Conservation (phyloP, 1,140 invertebrate species). For the Coptotermes formosanus region DNA sequence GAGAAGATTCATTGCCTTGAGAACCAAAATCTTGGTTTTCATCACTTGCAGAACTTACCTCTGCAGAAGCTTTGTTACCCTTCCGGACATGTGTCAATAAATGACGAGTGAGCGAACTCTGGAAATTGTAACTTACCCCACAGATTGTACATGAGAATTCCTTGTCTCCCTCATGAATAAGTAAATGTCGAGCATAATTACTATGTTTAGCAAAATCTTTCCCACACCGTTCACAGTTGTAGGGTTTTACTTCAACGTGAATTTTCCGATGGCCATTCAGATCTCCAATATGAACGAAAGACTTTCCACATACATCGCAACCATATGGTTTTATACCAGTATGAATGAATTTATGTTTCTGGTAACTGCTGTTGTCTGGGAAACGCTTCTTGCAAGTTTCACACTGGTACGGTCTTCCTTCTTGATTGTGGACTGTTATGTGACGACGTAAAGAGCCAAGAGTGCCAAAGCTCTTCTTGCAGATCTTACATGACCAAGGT, state of each 20-base stretch:
- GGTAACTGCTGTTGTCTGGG: constrained; percentile 22
- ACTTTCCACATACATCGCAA: constrained; percentile 35
- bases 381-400: constrained; percentile 28
- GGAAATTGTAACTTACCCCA: constrained; percentile 27
- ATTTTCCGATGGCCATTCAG: constrained; percentile 35
- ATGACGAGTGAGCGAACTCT: constrained; percentile 26
- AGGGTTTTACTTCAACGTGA: constrained; percentile 37
- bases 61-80: not conserved
- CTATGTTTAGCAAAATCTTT: constrained; percentile 43
- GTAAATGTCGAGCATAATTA: constrained; percentile 43
- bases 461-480: constrained; percentile 23
- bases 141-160: constrained; percentile 20
- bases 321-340: constrained; percentile 37
- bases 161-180: constrained; percentile 42
- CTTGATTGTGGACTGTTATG: constrained; percentile 29
- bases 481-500: constrained; percentile 29
- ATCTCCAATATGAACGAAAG: constrained; percentile 35
- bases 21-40: not conserved
- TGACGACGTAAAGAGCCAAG: constrained; percentile 30
- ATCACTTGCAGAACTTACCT: not conserved
- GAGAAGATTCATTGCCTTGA: not conserved
- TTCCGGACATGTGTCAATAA: not conserved
- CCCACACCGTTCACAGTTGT: constrained; percentile 40
- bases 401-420: constrained; percentile 21
- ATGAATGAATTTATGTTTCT: constrained; percentile 23